Evolutionary conservation across 2,888 invertebrate genomes (phyloP).

Genomic region (Torymus aiolomorphi): DNA sequence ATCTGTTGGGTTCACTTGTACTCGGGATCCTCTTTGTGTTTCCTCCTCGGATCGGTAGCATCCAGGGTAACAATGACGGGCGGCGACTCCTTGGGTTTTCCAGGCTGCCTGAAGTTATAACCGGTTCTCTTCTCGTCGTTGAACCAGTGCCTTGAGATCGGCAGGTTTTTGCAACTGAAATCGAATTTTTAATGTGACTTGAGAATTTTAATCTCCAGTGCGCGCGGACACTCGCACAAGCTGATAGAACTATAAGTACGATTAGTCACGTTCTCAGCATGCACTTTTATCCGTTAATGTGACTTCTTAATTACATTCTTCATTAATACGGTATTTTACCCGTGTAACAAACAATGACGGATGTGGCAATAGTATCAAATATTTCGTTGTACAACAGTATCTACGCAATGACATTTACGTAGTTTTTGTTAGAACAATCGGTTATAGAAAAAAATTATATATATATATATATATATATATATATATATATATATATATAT

Average conservation of each 20-base stretch:
- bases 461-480: neutral
- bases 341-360: no score
- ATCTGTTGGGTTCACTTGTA: slow-evolving; percentile 50
- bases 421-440: no score
- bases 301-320: slow-evolving; percentile 1
- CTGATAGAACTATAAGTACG: neutral
- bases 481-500: neutral
- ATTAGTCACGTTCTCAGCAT: slow-evolving; percentile 31
- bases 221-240: neutral
- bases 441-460: neutral
- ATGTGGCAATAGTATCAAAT: neutral
- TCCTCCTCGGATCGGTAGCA: slow-evolving; percentile 68
- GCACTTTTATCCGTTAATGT: slow-evolving; percentile 14
- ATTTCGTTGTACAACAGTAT: neutral
- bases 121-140: slow-evolving; percentile 56
- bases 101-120: slow-evolving; percentile 63
- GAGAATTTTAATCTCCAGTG: slow-evolving; percentile 12
- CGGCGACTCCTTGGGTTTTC: slow-evolving; percentile 61
- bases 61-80: slow-evolving; percentile 65
- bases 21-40: slow-evolving; percentile 70
- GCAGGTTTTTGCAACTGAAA: slow-evolving; percentile 65
- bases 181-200: slow-evolving; percentile 40
- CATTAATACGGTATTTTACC: no score
- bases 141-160: slow-evolving; percentile 59
- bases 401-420: no score